Base-by-base conservation (phyloP, 2,888 invertebrate species). In the Caenorhabditis doughertyi region DNA sequence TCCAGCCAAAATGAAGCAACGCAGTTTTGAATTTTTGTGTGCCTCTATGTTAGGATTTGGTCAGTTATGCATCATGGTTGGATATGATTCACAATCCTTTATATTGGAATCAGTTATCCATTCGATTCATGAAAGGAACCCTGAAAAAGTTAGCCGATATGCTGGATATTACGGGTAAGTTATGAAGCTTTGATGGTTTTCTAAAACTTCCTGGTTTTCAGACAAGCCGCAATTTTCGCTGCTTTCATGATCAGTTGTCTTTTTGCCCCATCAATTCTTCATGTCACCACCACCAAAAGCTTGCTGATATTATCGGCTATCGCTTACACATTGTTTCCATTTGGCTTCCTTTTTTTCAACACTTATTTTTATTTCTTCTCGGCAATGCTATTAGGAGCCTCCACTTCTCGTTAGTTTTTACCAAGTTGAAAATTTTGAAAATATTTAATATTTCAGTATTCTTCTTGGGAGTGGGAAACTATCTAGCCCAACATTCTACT, bases 131-230 rank as follows among this genome's bases (percentile, higher is more conserved):
- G 85, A 84, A 39, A 51, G 84, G 13, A 70, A 79, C 16, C 86
- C 85, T 2, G 68, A 68, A 9, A 27, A 35, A 3, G 83, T 87
- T 47, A 79, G 77, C 25, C 60, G 71, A 3, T 81, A 81, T 55
- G 86, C 86, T 2, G 87, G 87, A 35, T 87, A 87, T 64, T 85
- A 86, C 65, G 87, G 87, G 87, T 68, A 18, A 65, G 42, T 55
- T 42, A 5, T 1, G 18, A 21, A 8, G 18, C 39, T 21, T 47
- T 47, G 47, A 21, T 21, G 47, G 21, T 9, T 18, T 47, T 47
- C 47, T 47, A 9, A 21, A 18, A 18, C 18, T 29, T 29, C n/a
- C 21, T 4, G 0, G 2, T 55, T 79, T 85, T 23, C 62, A 85
- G 85, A 4, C 85, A 84, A 74, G 84, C 85, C 16, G 71, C 71